Evolutionary conservation across 1,140 invertebrate species (phyloP), one percentile per base, ranked within the genome.

Genomic region (Pachyrhynchus sulphureomaculatus): DNA sequence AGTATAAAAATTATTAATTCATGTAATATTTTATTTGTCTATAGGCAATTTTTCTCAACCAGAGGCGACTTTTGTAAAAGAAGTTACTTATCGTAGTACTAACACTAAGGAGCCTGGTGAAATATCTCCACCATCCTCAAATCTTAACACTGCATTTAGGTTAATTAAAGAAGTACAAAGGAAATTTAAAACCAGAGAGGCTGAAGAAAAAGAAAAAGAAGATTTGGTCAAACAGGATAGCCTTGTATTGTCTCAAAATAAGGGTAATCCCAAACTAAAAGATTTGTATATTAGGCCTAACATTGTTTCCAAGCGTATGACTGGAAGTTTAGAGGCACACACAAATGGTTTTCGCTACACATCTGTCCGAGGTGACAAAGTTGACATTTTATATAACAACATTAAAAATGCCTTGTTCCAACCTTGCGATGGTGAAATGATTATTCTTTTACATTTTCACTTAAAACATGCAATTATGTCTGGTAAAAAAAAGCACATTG

Each of bases 391-490:
- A 15, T 99, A 99, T 74, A 99, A 99, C 80, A 99, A 99, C 77
- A 99, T 99, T 64, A 98, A 98, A 75, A 96, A 99, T 77, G 96
- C 98, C 4, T 98, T 99, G 80, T 99, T 98, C 79, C 97, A 99
- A 81, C 97, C 98, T 0, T 99, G 97, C 78, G 97, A 99, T 79
- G 92, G 94, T 57, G 98, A 99, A 82, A 99, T 99, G 96, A 98
- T 99, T 49, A 99, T 99, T 74, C 78, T 99, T 5, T 81, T 99
- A 41, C 98, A 99, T 84, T 99, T 99, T 75, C 95, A 99, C 82
- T 82, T 99, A 23, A 99, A 96, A 81, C 93, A 99, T 78, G 95
- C 96, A 23, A 98, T 99, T 62, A 91, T 99, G 91, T 98, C 98
- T 84, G 96, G 96, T 61, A 99, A 99, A 79, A 99, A 99, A 81